These are phyloP conservation scores for Tychaedon coryphoeus DNA, from an alignment of 2,113 vertebrate genomes.

Conservation along the genomic window DNA sequence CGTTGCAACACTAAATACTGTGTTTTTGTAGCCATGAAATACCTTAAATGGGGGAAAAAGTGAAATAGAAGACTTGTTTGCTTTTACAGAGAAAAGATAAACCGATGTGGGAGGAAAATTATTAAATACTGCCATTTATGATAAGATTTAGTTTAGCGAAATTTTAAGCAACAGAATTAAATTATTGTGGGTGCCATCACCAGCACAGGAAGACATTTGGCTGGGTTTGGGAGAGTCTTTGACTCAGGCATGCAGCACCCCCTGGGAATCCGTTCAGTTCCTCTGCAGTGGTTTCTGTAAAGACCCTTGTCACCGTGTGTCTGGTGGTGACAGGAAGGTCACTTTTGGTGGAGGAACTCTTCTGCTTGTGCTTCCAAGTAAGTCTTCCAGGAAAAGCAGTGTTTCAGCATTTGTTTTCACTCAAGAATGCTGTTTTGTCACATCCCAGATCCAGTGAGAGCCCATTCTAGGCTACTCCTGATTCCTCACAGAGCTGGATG, in stretches of 20 bases:
- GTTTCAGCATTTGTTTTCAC: not conserved
- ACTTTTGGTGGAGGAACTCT: not conserved
- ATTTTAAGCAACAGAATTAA: not conserved
- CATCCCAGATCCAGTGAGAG: not conserved
- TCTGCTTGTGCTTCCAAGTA: not conserved
- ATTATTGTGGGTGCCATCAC: not conserved
- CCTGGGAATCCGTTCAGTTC: not conserved
- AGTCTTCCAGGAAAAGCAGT: not conserved
- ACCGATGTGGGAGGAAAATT: not conserved
- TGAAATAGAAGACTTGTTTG: not conserved
- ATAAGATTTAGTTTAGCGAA: not conserved
- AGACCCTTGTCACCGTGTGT: accelerated
- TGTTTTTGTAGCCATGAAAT: not conserved
- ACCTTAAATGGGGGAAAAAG: not conserved
- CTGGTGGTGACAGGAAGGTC: accelerated
- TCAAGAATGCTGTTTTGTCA: not conserved
- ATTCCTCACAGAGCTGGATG: not conserved
- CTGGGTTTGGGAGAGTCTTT: not conserved
- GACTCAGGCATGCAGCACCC: accelerated
- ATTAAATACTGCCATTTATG: not conserved
- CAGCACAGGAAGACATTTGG: not conserved
- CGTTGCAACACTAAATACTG: not conserved
- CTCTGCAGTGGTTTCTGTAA: not conserved
- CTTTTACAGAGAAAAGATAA: not conserved
- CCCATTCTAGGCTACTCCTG: accelerated